phyloP scores from a whole-genome alignment of 2,888 invertebrate species.

The Amorpha juglandis region DNA sequence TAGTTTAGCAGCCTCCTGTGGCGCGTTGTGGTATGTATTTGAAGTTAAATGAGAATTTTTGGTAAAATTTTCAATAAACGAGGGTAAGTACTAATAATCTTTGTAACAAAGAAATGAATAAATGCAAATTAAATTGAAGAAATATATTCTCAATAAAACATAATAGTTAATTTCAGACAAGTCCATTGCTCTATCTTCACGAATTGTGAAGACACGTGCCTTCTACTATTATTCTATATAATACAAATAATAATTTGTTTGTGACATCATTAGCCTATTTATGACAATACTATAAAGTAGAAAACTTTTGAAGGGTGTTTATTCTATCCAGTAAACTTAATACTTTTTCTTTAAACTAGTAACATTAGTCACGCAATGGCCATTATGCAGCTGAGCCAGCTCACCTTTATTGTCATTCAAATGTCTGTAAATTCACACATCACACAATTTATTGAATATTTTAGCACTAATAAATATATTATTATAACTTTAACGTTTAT shows the following conservation, averaged over 20 bases:
- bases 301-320: slow-evolving; percentile 8
- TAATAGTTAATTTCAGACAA: too few species aligned
- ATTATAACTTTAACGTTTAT: not conserved
- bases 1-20: slow-evolving; percentile 72
- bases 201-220: too few species aligned
- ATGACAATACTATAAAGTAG: not conserved
- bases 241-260: too few species aligned
- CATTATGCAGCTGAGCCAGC: slow-evolving; percentile 16
- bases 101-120: too few species aligned
- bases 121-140: too few species aligned
- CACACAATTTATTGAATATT: not conserved
- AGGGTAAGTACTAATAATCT: not conserved
- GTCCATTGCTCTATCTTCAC: too few species aligned
- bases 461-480: not conserved
- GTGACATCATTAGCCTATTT: slow-evolving; percentile 26
- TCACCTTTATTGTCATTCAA: slow-evolving; percentile 23
- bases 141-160: too few species aligned
- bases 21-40: slow-evolving; percentile 59
- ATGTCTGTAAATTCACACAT: slow-evolving; percentile 7
- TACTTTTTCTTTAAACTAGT: not conserved
- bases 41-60: not conserved
- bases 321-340: not conserved
- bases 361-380: slow-evolving; percentile 25
- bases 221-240: too few species aligned
- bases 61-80: slow-evolving; percentile 17